Base-by-base conservation (phyloP, 1,140 invertebrate genomes). In the Drosophila neocordata region DNA sequence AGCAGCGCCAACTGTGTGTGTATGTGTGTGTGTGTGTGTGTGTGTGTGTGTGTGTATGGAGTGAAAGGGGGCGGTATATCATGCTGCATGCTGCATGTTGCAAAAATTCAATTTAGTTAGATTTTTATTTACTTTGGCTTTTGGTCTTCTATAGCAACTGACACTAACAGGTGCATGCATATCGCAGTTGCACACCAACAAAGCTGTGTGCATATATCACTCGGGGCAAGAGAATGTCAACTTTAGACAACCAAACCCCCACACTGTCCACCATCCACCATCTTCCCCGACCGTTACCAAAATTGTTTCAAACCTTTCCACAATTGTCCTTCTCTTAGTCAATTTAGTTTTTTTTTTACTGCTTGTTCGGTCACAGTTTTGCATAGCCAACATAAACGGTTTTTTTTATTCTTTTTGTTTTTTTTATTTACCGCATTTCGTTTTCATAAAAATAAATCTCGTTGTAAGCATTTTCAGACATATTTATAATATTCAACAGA, bases 91-190 rank as follows among this genome's bases (percentile, higher is more conserved):
- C 22, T 24, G 22, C 77, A 61, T 84, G 69, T 56, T 73, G 64
- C 59, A 56, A 69, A 74, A 74, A 81, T 75, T 72, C 65, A 78
- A 85, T 85, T 80, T 77, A 71, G 58, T 72, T 68, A 62, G 51
- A 64, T 85, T 85, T 80, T 77, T 85, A 85, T 85, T 78, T 78
- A 80, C 70, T 67, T 80, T 84, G 67, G 51, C 73, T 52, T 60
- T 56, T 31, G 24, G 34, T 52, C 59, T 20, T 48, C 13, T 38
- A 12, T 2, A 8, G n/a, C 41, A 37, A n/a, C 48, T 65, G 64
- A 56, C 69, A 51, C 68, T 55, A 34, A 38, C 61, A 70, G 60
- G 69, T 66, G 58, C 64, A 67, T 48, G 41, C 41, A 48, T 48
- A 48, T 48, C 41, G 41, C 41, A 20, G 15, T n/a, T 1, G 24